These are phyloP conservation scores for Dasypus novemcinctus DNA, from an alignment of 2,113 vertebrate genomes.

Conservation along the genomic window DNA sequence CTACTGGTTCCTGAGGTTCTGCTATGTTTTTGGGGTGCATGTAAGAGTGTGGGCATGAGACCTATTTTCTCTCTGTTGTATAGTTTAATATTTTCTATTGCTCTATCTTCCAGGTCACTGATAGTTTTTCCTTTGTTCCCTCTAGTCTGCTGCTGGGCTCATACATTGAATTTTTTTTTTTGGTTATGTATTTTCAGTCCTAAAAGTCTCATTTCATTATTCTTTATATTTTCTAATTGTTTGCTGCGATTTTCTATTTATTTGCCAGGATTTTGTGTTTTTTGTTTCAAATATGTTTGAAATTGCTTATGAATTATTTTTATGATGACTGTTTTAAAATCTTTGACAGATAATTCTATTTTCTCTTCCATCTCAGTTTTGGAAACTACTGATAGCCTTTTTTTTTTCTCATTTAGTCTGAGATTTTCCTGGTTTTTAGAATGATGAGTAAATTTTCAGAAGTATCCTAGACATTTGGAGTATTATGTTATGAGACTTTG, in stretches of 20 bases:
- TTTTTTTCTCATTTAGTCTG: conserved; percentile 9
- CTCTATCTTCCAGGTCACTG: background rate
- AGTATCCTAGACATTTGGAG: background rate
- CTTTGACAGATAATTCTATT: background rate
- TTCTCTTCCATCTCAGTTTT: background rate
- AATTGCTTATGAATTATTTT: background rate
- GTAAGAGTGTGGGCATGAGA: too few species aligned
- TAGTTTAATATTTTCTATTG: background rate
- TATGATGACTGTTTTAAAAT: background rate
- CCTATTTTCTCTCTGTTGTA: background rate
- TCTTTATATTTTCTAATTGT: background rate
- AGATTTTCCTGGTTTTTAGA: background rate
- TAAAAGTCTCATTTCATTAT: background rate
- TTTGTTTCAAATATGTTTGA: background rate
- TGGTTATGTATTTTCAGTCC: background rate
- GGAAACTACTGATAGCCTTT: background rate
- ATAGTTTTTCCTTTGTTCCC: background rate
- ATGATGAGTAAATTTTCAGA: background rate
- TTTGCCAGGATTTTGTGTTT: background rate
- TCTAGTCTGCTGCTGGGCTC: background rate
- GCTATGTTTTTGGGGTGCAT: background rate
- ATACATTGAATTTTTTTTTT: background rate
- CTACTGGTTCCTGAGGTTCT: background rate
- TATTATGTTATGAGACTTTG: background rate
- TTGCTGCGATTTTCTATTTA: background rate